Evolutionary conservation across 2,888 invertebrate species (phyloP).

Genomic region (Lycocerus yunnanus): DNA sequence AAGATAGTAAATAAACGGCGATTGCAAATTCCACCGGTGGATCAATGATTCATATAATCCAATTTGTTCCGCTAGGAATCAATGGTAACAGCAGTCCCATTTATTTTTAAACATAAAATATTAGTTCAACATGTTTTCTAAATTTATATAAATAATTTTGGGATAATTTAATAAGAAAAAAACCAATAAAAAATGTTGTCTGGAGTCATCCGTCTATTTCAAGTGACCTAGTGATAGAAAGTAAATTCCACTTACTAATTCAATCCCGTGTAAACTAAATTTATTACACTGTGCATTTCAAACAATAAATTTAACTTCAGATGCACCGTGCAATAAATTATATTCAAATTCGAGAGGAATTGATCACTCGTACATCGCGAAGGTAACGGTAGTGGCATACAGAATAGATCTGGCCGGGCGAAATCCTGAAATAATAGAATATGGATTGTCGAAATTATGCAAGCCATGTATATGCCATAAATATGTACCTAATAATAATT

Average conservation of each 20-base stretch:
- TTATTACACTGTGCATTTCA: not conserved
- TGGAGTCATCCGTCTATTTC: not conserved
- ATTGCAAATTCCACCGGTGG: not conserved
- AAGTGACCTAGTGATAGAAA: not conserved
- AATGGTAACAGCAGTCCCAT: too few relatives aligned
- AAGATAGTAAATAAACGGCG: not conserved
- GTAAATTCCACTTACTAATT: not conserved
- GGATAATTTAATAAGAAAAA: not conserved
- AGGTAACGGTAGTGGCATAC: not conserved
- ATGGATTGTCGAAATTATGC: not conserved
- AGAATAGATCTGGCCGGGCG: not conserved
- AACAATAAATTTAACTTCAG: not conserved
- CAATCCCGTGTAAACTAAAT: not conserved
- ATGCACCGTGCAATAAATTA: not conserved
- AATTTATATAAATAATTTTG: not conserved
- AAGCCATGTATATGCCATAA: not conserved
- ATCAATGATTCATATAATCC: not conserved
- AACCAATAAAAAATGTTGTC: not conserved
- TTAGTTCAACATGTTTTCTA: not conserved
- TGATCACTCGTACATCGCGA: not conserved
- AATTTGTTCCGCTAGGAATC: not conserved
- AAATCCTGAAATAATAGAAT: not conserved
- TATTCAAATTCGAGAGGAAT: not conserved
- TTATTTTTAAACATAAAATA: not conserved
- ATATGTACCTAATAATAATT: not conserved